phyloP scores from a whole-genome alignment of 1,140 invertebrate species.

The Drosophila pruinosa region DNA sequence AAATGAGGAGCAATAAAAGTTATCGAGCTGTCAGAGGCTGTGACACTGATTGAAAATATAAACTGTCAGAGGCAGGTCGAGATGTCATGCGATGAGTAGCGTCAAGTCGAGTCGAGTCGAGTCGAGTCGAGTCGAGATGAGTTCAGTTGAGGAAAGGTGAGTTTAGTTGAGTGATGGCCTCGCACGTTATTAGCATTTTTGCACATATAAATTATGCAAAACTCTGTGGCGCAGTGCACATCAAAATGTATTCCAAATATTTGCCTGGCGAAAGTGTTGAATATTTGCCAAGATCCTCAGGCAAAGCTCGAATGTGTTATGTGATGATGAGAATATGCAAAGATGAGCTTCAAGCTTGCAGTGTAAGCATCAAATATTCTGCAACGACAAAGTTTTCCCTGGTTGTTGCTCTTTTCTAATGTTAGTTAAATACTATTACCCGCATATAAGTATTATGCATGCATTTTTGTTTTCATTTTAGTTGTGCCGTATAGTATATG shows the following conservation, averaged over 20 bases:
- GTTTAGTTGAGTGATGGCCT: conserved; percentile 21
- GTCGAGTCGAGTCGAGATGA: not conserved
- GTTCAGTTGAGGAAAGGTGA: not conserved
- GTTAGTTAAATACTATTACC: not conserved
- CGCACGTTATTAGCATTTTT: conserved; percentile 67
- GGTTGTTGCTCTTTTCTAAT: conserved; percentile 4
- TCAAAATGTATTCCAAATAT: conserved; percentile 68
- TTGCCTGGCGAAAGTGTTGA: conserved; percentile 68
- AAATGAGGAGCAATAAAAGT: conserved; percentile 48
- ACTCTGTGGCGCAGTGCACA: conserved; percentile 29
- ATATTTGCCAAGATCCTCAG: conserved; percentile 30
- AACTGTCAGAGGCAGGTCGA: conserved; percentile 42
- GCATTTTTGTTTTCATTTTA: conserved; percentile 9
- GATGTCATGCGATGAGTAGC: not conserved
- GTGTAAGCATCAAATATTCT: conserved; percentile 3
- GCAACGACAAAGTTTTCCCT: conserved; percentile 14
- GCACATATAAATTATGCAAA: conserved; percentile 70
- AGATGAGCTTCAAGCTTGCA: not conserved
- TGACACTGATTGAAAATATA: conserved; percentile 79
- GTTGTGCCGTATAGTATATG: conserved; percentile 5
- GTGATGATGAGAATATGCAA: not conserved
- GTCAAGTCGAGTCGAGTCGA: not conserved
- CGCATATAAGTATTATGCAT: not conserved
- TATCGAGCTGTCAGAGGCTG: conserved; percentile 51
- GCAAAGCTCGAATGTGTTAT: not conserved